These are phyloP conservation scores for Pseudorhiza aurosa DNA, from an alignment of 30 jellyfish, hydroid and myxozoan genomes.

Conservation along the genomic window DNA sequence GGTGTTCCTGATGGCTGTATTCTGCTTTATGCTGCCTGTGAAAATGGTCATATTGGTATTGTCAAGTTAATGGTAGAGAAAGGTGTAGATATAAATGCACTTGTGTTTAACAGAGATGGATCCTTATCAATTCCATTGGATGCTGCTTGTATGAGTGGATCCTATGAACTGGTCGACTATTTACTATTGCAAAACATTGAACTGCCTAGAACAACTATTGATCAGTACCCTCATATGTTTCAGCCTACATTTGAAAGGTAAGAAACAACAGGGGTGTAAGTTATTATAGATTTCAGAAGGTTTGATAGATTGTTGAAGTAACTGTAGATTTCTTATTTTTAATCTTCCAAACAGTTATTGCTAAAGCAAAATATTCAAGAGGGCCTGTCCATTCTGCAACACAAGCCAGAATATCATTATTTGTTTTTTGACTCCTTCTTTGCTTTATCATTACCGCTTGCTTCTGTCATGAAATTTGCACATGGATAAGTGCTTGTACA, in stretches of 20 bases:
- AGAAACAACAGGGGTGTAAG: too few relatives aligned
- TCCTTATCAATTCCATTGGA: conserved; percentile 59
- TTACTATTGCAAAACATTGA: conserved; percentile 65
- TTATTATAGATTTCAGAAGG: too few relatives aligned
- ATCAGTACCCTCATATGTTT: conserved; percentile 64
- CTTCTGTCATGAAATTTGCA: too few relatives aligned
- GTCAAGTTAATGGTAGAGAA: conserved; percentile 59
- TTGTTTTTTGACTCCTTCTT: too few relatives aligned
- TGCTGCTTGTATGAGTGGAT: conserved; percentile 68
- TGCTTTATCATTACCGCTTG: too few relatives aligned
- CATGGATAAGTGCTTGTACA: too few relatives aligned
- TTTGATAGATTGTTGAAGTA: too few relatives aligned
- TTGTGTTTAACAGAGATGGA: conserved; percentile 60
- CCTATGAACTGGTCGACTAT: conserved; percentile 30
- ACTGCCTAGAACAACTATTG: conserved; percentile 63
- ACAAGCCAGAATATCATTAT: too few relatives aligned
- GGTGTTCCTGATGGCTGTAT: conserved; percentile 69
- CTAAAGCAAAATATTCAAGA: too few relatives aligned
- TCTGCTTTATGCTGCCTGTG: conserved; percentile 73
- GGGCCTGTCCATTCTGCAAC: too few relatives aligned
- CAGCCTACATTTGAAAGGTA: conserved; percentile 67
- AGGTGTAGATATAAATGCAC: conserved; percentile 77
- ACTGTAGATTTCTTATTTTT: too few relatives aligned
- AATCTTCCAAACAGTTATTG: too few relatives aligned
- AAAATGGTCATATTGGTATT: conserved; percentile 31